Percentiles rank a stretch among this genome's conserved stretches.
These are phyloP conservation scores for Drosophila carrolli DNA, from an alignment of 1,140 invertebrate species.

Conservation along the genomic window DNA sequence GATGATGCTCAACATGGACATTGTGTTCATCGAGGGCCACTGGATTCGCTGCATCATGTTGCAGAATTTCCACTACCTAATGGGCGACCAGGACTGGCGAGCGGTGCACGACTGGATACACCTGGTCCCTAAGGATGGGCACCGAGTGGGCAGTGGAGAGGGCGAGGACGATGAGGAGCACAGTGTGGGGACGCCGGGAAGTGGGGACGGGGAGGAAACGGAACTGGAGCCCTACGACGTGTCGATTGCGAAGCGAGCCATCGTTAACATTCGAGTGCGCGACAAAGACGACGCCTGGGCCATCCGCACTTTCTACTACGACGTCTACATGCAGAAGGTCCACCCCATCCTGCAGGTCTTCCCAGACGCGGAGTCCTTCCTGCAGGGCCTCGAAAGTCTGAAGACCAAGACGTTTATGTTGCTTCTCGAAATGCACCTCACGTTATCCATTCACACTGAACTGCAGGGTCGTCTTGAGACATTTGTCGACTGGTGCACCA, in stretches of 20 bases:
- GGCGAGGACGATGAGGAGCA: neutral
- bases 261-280: conserved; percentile 72
- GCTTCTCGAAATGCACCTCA: conserved; percentile 78
- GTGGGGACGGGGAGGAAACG: conserved; percentile 2
- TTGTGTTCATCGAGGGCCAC: conserved; percentile 78
- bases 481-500: conserved; percentile 73
- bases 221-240: conserved; percentile 40
- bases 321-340: conserved; percentile 65
- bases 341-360: conserved; percentile 77
- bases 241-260: conserved; percentile 70
- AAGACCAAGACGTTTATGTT: conserved; percentile 78
- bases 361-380: conserved; percentile 60
- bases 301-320: conserved; percentile 74
- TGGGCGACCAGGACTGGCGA: conserved; percentile 79
- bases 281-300: conserved; percentile 83
- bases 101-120: conserved; percentile 80
- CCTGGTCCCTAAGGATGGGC: conserved; percentile 28
- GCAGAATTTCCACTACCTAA: conserved; percentile 80
- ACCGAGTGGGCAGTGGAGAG: neutral
- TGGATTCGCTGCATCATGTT: conserved; percentile 80
- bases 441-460: conserved; percentile 71
- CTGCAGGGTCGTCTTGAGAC: conserved; percentile 65
- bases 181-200: neutral
- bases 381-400: conserved; percentile 65
- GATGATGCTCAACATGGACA: conserved; percentile 79